These are phyloP conservation scores for Anser cygnoides DNA, from an alignment of 2,113 vertebrate species.

Conservation along the genomic window DNA sequence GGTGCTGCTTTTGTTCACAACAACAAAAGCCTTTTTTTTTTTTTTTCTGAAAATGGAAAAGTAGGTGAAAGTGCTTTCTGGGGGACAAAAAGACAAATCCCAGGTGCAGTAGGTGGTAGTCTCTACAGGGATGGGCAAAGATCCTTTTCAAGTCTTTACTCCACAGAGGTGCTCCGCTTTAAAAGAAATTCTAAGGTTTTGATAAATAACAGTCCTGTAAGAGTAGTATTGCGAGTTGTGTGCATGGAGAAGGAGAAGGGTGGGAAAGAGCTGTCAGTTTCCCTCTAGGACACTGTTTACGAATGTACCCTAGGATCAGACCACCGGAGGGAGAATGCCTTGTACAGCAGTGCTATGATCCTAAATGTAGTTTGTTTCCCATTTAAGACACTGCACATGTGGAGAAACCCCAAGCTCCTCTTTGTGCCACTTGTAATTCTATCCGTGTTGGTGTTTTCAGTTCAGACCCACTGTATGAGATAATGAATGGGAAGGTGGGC, in stretches of 20 bases:
- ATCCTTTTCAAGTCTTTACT: background rate
- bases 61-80: background rate
- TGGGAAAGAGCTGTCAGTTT: background rate
- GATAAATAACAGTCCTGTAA: background rate
- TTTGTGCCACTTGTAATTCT: background rate
- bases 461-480: slow-evolving; percentile 23
- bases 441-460: slow-evolving; percentile 24
- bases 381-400: fast-evolving
- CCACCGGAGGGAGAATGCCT: slow-evolving; percentile 54
- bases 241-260: background rate
- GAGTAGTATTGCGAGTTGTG: background rate
- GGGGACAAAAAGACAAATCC: background rate
- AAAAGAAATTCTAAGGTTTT: background rate
- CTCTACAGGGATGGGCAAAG: background rate
- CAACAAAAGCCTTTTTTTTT: background rate
- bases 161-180: background rate
- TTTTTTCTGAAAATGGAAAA: background rate
- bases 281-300: background rate
- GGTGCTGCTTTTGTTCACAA: background rate
- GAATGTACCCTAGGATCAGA: slow-evolving; percentile 43
- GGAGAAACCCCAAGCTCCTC: background rate
- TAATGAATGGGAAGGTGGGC: background rate
- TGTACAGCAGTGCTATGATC: background rate
- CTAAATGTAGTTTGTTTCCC: background rate
- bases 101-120: background rate